These are phyloP conservation scores for Lottia gigantea DNA, from an alignment of 2,888 invertebrate species.

Conservation along the genomic window DNA sequence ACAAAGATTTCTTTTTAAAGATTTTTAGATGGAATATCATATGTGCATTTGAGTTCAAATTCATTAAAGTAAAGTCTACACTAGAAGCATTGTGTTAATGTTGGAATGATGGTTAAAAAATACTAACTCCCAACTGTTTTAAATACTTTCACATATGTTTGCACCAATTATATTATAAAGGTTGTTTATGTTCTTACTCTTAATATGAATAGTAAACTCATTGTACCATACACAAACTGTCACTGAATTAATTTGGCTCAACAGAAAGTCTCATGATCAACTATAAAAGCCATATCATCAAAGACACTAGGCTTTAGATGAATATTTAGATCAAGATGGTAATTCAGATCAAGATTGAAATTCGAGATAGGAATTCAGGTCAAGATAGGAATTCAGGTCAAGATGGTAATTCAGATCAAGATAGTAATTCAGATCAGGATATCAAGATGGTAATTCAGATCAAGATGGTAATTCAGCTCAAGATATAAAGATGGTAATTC, in stretches of 20 bases:
- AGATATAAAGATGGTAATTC: conserved; percentile 8
- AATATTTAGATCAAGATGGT: too few relatives aligned
- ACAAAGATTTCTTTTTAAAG: too few relatives aligned
- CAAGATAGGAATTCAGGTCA: neutral
- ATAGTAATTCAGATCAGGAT: conserved; percentile 12
- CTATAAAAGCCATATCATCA: too few relatives aligned
- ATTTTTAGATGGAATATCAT: too few relatives aligned
- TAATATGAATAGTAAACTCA: neutral
- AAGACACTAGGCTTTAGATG: too few relatives aligned
- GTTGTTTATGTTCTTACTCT: neutral
- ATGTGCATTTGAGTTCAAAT: neutral
- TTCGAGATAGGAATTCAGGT: neutral
- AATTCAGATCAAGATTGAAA: neutral
- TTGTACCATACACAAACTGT: neutral
- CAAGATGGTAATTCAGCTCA: neutral
- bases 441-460: too few relatives aligned
- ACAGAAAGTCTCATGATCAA: too few relatives aligned
- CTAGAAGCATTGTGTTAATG: neutral
- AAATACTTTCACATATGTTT: neutral
- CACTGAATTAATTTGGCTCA: too few relatives aligned
- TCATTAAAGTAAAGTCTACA: neutral
- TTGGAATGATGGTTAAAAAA: neutral
- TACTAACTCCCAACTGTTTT: neutral
- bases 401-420: neutral
- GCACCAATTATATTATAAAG: neutral